phyloP scores from a whole-genome alignment of 2,888 invertebrate genomes.

The Tricholauxania praeusta region DNA sequence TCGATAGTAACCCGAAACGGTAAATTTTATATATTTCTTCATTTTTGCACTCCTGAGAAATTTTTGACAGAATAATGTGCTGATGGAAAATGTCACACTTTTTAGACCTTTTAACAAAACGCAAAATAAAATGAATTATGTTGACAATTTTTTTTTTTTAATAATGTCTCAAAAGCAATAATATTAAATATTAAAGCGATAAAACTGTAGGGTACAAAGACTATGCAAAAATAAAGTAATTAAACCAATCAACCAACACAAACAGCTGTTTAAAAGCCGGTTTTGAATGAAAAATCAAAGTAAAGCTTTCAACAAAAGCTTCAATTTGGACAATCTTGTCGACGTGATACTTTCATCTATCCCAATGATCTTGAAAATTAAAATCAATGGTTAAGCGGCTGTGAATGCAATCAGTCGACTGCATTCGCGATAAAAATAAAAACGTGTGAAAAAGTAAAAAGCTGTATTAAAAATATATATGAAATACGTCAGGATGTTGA shows the following conservation, averaged over 20 bases:
- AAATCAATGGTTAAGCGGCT: constrained; percentile 34
- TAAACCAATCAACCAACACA: not conserved
- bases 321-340: constrained; percentile 21
- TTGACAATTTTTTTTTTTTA: too few relatives aligned
- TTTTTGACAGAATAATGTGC: too few relatives aligned
- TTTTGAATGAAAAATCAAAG: constrained; percentile 13
- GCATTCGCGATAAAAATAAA: constrained; percentile 25
- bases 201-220: too few relatives aligned
- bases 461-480: constrained; percentile 12
- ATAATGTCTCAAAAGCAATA: too few relatives aligned
- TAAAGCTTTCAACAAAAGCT: constrained; percentile 37
- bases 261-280: constrained; percentile 23
- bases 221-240: too few relatives aligned
- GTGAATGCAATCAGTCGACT: constrained; percentile 29
- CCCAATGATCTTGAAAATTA: constrained; percentile 39
- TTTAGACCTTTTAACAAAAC: too few relatives aligned
- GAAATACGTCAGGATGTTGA: constrained; percentile 40
- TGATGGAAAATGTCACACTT: too few relatives aligned
- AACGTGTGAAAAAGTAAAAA: constrained; percentile 34
- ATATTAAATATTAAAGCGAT: too few relatives aligned
- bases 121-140: too few relatives aligned
- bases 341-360: constrained; percentile 32
- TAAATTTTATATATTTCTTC: too few relatives aligned
- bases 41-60: too few relatives aligned
- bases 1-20: too few relatives aligned